Percentiles rank a stretch among this genome's conserved stretches.
Evolutionary conservation across 2,888 invertebrate genomes (phyloP).

Genomic region (Hydropsyche betteni): DNA sequence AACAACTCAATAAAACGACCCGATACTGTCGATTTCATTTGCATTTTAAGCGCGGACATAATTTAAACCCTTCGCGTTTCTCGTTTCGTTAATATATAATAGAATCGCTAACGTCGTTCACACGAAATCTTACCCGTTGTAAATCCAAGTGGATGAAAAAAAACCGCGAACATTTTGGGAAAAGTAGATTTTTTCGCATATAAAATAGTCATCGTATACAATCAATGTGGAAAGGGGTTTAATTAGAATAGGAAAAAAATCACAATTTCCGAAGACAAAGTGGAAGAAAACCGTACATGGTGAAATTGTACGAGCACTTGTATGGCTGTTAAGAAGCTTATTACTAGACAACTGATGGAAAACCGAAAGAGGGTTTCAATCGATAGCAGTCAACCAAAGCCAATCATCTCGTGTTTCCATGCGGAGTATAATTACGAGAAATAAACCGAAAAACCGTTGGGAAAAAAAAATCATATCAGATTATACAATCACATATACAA

Average conservation of each 20-base stretch:
- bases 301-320: constrained; percentile 34
- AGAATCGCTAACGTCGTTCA: too few relatives aligned
- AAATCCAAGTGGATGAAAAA: too few relatives aligned
- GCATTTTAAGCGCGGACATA: constrained; percentile 22
- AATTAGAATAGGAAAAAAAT: background rate
- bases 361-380: constrained; percentile 29
- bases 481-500: too few relatives aligned
- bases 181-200: too few relatives aligned
- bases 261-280: constrained; percentile 19
- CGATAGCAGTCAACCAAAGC: constrained; percentile 28
- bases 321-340: constrained; percentile 40
- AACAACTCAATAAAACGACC: constrained; percentile 16
- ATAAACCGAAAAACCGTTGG: too few relatives aligned
- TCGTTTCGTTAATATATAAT: too few relatives aligned
- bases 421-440: background rate
- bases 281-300: constrained; percentile 18
- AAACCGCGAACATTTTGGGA: too few relatives aligned
- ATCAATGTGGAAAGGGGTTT: too few relatives aligned
- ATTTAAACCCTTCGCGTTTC: constrained; percentile 1
- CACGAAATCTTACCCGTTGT: too few relatives aligned
- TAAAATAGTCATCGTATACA: background rate
- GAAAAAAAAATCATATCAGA: too few relatives aligned
- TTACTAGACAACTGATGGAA: constrained; percentile 25
- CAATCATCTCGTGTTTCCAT: constrained; percentile 7
- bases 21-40: constrained; percentile 10